A percentile compares a stretch with the other conserved stretches of the same genome.
Evolutionary conservation across 1,140 invertebrate genomes (phyloP).

Genomic region (Acyrthosiphon pisum): DNA sequence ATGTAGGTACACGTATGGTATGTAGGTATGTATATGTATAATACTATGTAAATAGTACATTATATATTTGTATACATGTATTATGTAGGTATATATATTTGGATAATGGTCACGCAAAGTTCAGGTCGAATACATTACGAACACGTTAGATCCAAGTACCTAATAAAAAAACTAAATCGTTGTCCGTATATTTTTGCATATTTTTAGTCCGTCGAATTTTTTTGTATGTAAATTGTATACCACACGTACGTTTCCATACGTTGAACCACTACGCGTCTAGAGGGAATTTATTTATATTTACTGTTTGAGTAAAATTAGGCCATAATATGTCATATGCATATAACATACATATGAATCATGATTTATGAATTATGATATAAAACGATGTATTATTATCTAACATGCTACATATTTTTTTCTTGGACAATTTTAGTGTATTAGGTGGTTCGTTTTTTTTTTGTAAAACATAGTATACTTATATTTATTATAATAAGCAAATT

Average conservation of each 20-base stretch:
- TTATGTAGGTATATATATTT: not conserved
- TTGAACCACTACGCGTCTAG: not conserved
- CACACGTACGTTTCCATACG: not conserved
- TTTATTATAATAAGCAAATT: not conserved
- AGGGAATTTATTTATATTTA: not conserved
- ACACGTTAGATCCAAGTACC: not conserved
- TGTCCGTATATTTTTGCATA: not conserved
- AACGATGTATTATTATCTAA: not conserved
- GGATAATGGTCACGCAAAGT: not conserved
- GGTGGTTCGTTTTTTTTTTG: not conserved
- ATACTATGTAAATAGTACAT: not conserved
- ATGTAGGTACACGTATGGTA: no score
- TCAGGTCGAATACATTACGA: not conserved
- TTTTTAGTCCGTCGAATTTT: not conserved
- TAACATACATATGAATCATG: not conserved
- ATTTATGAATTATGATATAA: not conserved
- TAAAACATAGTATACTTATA: not conserved
- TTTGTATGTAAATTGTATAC: not conserved
- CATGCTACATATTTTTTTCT: not conserved
- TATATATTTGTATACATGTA: not conserved
- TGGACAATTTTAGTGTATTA: not conserved
- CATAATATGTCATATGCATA: not conserved
- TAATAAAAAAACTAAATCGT: slow-evolving; percentile 3
- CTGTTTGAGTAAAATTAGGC: not conserved
- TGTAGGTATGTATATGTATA: no score